Conservation (phyloP, 1,140 invertebrate genomes). For the Trichomalopsis sarcophagae region DNA sequence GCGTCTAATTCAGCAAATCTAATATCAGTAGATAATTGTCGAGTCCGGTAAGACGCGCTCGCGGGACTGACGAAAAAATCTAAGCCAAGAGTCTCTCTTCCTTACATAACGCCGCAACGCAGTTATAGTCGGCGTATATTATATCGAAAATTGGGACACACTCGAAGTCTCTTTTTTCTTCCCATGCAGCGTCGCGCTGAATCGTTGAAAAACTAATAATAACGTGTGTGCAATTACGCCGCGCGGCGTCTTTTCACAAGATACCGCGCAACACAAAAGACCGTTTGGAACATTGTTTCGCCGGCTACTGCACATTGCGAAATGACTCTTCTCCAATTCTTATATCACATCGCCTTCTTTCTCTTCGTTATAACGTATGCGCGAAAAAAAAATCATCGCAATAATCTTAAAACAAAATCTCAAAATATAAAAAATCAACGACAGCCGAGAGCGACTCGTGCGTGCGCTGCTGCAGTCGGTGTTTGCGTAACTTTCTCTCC, state of each 20-base stretch:
- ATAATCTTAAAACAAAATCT: background rate
- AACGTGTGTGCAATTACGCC: background rate
- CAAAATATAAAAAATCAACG: background rate
- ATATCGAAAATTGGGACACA: conserved; percentile 10
- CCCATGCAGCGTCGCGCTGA: background rate
- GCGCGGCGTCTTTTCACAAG: too few species aligned
- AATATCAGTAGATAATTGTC: conserved; percentile 4
- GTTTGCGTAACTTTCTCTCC: conserved; percentile 20
- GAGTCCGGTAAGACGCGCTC: background rate
- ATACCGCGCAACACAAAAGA: too few species aligned
- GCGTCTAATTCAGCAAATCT: conserved; percentile 7
- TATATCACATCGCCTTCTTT: too few species aligned
- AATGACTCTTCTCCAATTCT: too few species aligned
- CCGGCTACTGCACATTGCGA: background rate
- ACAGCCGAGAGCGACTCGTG: background rate
- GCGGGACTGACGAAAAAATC: background rate
- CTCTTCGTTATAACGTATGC: too few species aligned
- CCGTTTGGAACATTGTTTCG: too few species aligned
- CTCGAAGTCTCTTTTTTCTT: background rate
- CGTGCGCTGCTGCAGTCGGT: background rate
- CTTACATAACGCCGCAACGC: background rate
- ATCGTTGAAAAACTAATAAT: background rate
- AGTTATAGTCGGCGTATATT: too few species aligned
- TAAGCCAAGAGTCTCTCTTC: background rate
- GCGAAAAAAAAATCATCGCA: background rate